These are phyloP conservation scores for Drosophila percnosoma DNA, from an alignment of 2,888 invertebrate genomes.

Conservation along the genomic window DNA sequence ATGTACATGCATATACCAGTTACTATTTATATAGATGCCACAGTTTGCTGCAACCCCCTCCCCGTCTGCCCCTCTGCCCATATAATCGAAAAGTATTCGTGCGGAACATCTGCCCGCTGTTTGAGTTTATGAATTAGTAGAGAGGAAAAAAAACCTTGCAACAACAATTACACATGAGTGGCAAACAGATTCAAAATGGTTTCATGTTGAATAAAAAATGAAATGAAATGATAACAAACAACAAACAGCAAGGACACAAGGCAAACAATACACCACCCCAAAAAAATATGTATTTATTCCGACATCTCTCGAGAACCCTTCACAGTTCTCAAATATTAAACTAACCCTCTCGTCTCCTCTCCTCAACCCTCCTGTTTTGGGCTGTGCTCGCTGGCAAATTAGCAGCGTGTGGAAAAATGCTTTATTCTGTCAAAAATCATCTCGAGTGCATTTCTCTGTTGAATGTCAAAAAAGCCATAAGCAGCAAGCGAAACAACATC, in stretches of 20 bases:
- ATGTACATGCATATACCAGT: constrained; percentile 24
- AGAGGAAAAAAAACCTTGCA: constrained; percentile 20
- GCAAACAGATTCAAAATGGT: constrained; percentile 68
- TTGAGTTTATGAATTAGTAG: constrained; percentile 63
- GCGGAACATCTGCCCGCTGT: constrained; percentile 65
- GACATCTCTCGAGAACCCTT: constrained; percentile 20
- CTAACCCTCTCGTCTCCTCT: constrained; percentile 58
- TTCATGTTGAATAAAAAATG: constrained; percentile 52
- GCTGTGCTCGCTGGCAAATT: constrained; percentile 24
- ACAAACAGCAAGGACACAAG: constrained; percentile 25
- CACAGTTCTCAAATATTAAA: constrained; percentile 54
- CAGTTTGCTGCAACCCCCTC: not conserved
- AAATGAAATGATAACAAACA: constrained; percentile 72
- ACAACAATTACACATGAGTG: constrained; percentile 28
- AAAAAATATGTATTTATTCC: constrained; percentile 1
- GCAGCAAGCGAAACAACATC: not conserved
- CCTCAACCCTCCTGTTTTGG: not conserved
- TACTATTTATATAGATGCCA: constrained; percentile 15
- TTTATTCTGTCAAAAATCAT: constrained; percentile 19
- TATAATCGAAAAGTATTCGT: constrained; percentile 40
- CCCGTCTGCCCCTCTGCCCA: constrained; percentile 31
- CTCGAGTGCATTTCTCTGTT: constrained; percentile 37
- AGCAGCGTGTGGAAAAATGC: constrained; percentile 25
- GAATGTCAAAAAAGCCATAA: constrained; percentile 13
- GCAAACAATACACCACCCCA: constrained; percentile 40